Percentiles rank a stretch among this genome's conserved stretches.
phyloP scores from a whole-genome alignment of 2,797 vertebrate species.

The Amazonetta brasiliensis region DNA sequence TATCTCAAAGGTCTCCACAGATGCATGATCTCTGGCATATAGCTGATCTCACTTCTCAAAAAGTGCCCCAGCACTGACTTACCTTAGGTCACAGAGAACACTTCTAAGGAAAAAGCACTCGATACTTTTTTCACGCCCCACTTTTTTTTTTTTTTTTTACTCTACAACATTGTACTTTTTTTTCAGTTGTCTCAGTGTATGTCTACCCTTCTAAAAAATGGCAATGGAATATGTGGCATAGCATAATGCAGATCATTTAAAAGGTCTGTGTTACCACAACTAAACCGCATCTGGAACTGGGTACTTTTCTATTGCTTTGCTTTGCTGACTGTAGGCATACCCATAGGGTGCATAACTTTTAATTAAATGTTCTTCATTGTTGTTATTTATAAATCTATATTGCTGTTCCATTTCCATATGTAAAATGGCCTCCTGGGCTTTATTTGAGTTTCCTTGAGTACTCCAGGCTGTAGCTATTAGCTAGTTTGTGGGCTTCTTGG shows the following conservation, averaged over 20 bases:
- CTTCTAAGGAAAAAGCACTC: neutral
- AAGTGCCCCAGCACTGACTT: neutral
- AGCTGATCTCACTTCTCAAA: neutral
- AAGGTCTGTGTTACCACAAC: neutral
- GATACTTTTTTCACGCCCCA: neutral
- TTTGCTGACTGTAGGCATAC: neutral
- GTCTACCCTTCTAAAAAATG: neutral
- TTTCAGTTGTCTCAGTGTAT: neutral
- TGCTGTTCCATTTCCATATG: conserved; percentile 9
- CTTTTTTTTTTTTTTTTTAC: neutral
- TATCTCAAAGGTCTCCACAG: neutral
- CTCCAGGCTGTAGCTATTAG: neutral
- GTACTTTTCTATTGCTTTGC: neutral
- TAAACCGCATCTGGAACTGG: neutral
- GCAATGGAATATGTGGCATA: neutral
- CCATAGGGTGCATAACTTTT: neutral
- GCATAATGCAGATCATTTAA: neutral
- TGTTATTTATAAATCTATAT: conserved; percentile 38
- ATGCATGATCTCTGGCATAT: accelerated
- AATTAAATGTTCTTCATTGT: conserved; percentile 33
- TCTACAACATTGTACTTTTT: neutral
- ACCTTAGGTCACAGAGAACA: neutral
- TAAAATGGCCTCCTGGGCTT: neutral
- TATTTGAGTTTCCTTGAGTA: neutral
- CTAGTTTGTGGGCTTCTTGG: neutral